Evolutionary conservation across 2,797 vertebrate genomes (phyloP), one percentile per base, ranked within the genome.

Genomic region (Phataginus tetradactyla): DNA sequence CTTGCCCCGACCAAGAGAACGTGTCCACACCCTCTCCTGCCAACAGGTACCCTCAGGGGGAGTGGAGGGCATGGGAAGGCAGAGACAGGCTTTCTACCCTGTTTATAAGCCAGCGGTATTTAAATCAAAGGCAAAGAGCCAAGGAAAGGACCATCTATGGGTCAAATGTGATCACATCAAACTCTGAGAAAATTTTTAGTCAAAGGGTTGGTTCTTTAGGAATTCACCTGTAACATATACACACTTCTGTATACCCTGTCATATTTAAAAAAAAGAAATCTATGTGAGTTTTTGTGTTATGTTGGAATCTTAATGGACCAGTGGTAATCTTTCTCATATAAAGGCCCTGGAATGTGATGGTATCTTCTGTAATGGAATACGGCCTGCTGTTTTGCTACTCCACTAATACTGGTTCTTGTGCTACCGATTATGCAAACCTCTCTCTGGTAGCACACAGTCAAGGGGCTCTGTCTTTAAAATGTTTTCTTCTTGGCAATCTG

Each of bases 401-500:
- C 32, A 27, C 4, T 5, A 29, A 32, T 15, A 17, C 34, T 21
- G n/a, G 39, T 25, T 39, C 12, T 79, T 11, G 17, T 1, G 55
- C 61, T 8, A 1, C 0, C 7, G 23, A 15, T 29, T 13, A 84
- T 2, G 1, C 1, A 34, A 37, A 3, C 32, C 5, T 71, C 57
- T 91, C 53, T 63, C 25, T 4, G 4, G 34, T 74, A 86, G 83
- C 39, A 75, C 3, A 27, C 2, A 8, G 25, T 32, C 14, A 34
- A 45, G 27, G 53, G 32, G 25, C 27, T 95, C 93, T 42, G 29
- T 68, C 85, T 93, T 49, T 86, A 53, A 61, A 84, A 29, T 13
- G 23, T 27, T 79, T 85, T 68, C 80, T 91, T 85, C 79, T 51
- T n/a, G 29, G 59, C 49, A 32, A 94, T 61, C 63, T 79, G 69